A percentile compares a stretch with the other conserved stretches of the same genome.
phyloP scores from a whole-genome alignment of 2,888 invertebrate species.

The Amblyteles armatorius region DNA sequence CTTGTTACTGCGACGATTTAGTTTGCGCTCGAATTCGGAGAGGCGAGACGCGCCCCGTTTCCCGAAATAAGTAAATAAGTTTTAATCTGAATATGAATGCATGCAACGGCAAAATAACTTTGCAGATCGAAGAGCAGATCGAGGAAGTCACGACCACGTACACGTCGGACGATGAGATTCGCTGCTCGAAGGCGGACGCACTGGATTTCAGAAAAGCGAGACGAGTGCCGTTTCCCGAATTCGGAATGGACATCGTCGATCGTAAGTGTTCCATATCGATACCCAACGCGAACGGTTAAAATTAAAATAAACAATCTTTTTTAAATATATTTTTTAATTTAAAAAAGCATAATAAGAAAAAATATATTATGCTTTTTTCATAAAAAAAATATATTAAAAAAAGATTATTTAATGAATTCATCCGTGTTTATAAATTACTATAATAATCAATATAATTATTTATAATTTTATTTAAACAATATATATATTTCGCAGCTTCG shows the following conservation, averaged over 20 bases:
- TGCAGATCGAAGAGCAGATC: slow-evolving; percentile 85
- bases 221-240: slow-evolving; percentile 89
- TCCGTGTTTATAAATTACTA: no score
- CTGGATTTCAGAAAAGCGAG: slow-evolving; percentile 78
- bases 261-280: slow-evolving; percentile 73
- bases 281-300: no score
- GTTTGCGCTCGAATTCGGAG: no score
- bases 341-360: no score
- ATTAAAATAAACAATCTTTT: no score
- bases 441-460: background rate
- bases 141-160: slow-evolving; percentile 84
- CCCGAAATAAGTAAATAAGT: no score
- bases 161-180: slow-evolving; percentile 80
- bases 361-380: background rate
- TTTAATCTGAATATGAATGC: background rate
- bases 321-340: no score
- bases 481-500: slow-evolving; percentile 71
- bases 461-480: background rate
- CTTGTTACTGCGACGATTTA: no score
- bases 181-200: slow-evolving; percentile 75
- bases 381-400: background rate
- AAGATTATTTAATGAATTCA: background rate
- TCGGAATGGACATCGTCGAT: slow-evolving; percentile 89
- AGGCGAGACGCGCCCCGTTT: no score
- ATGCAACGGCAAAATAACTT: slow-evolving; percentile 44